phyloP scores from a whole-genome alignment of 2,113 vertebrate species.

The Tinamus guttatus region DNA sequence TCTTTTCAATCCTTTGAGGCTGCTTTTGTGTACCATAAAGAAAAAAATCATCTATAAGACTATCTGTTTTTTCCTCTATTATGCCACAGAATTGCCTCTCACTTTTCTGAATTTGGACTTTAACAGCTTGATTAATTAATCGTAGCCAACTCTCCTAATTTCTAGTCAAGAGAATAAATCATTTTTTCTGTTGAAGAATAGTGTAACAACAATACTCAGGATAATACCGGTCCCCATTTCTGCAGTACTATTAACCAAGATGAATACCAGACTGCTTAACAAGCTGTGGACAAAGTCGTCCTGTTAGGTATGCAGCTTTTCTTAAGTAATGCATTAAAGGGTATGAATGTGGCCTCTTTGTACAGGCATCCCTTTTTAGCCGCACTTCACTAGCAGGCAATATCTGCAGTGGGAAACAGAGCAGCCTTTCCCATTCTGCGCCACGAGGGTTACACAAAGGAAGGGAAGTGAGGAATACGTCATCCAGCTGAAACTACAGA shows the following conservation, averaged over 20 bases:
- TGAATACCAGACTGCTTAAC: not conserved
- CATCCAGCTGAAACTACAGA: conserved; percentile 42
- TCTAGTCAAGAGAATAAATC: not conserved
- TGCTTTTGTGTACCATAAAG: not conserved
- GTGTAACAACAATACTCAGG: not conserved
- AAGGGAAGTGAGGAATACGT: conserved; percentile 60
- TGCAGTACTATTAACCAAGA: not conserved
- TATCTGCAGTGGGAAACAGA: conserved; percentile 25
- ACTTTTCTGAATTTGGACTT: not conserved
- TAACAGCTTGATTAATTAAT: not conserved
- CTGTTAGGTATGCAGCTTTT: not conserved
- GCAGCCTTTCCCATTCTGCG: conserved; percentile 30
- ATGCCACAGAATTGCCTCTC: not conserved
- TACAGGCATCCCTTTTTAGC: not conserved
- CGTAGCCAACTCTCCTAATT: not conserved
- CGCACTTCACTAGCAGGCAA: not conserved
- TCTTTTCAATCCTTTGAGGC: not conserved
- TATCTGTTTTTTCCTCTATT: not conserved
- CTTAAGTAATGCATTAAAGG: not conserved
- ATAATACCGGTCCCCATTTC: not conserved
- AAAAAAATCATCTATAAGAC: not conserved
- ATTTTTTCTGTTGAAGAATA: not conserved
- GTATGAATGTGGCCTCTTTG: not conserved
- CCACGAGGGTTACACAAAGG: conserved; percentile 53
- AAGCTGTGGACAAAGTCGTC: not conserved